Conservation (phyloP, 2,797 vertebrate genomes). For the Ptychobarbus kaznakovi region DNA sequence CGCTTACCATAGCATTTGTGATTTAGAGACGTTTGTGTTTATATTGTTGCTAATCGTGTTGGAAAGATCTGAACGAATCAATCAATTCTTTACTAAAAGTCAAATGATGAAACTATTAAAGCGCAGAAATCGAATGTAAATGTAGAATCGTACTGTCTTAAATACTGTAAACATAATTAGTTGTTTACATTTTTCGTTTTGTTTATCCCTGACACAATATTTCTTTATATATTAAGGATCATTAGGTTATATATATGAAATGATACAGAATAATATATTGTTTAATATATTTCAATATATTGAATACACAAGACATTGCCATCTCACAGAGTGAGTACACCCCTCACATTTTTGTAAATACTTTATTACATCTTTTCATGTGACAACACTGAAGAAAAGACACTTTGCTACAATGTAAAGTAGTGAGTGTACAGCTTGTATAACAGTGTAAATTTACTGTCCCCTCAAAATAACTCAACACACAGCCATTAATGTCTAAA, state of each 20-base stretch:
- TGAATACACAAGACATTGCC: background rate
- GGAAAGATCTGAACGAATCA: background rate
- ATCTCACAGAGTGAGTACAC: too few species aligned
- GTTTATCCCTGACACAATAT: background rate
- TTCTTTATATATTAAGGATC: background rate
- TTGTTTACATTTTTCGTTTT: background rate
- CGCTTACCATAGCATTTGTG: background rate
- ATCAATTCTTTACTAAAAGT: background rate
- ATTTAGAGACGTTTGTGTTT: background rate
- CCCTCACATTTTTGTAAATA: too few species aligned
- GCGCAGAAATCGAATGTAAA: background rate
- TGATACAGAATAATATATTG: background rate
- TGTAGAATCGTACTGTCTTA: background rate
- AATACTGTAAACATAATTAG: background rate
- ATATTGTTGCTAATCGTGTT: background rate
- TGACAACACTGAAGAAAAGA: too few species aligned
- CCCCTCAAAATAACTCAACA: too few species aligned
- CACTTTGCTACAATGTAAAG: too few species aligned
- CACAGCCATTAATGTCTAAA: too few species aligned
- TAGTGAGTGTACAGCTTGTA: too few species aligned
- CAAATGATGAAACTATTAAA: background rate
- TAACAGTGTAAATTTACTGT: too few species aligned
- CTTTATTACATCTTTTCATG: too few species aligned
- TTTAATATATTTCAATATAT: background rate
- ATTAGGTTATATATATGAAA: background rate